Base-by-base conservation (phyloP, 2,797 vertebrate species). In the Poecilia wingei region DNA sequence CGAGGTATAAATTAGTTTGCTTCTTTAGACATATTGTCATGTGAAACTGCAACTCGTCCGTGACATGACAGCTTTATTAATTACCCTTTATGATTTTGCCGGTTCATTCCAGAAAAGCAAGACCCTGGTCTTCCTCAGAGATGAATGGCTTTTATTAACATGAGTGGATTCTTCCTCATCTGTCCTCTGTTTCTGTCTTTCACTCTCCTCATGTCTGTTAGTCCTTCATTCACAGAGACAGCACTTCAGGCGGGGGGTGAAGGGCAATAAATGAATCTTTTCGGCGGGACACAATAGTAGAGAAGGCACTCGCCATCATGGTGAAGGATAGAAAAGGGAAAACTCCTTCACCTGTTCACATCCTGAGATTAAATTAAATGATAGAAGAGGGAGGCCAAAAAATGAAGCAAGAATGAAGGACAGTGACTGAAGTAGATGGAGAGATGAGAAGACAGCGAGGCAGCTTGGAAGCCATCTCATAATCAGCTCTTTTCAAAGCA, bases 221-320 rank as follows among this genome's bases (percentile, higher is more conserved):
- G 90, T 72, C 86, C 82, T 80, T 89, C 87, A 89, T 90, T 91
- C 87, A 92, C 76, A 85, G 78, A 84, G 91, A 90, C 77, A 80
- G 81, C 87, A 84, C 90, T 93, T 87, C 88, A 83, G 64, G 5
- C 81, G 81, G 79, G 78, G 83, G 82, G 78, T 82, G 84, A 90
- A 91, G 89, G 89, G 88, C 82, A 88, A 91, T 90, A 93, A 80
- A 94, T 95, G 91, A 92, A 85, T 92, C 90, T 92, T 92, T 93
- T 46, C 2, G 91, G 88, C 78, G 41, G 79, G 85, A 86, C 90
- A 93, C 91, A 94, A 94, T 90, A 83, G 91, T 84, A 88, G 76
- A 88, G 83, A 91, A 91, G 87, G 88, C 90, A 89, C 92, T 93
- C 90, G 90, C 84, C 88, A 88, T 84, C 83, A 78, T 51, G 73